These are phyloP conservation scores for Potorous gilbertii DNA, from an alignment of 2,797 vertebrate genomes.

Conservation along the genomic window DNA sequence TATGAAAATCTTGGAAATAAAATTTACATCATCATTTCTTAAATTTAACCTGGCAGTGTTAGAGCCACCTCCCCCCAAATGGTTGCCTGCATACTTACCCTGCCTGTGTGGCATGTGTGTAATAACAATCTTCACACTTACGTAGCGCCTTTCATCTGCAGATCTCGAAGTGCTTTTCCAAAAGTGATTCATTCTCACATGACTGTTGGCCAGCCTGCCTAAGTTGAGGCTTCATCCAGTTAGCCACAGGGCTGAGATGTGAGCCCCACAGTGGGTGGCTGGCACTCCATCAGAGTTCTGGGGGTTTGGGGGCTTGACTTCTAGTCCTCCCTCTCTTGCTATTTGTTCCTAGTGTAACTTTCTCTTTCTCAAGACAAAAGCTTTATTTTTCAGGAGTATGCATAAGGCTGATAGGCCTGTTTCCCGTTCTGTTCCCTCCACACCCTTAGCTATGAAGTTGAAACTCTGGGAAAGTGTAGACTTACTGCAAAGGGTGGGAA, in stretches of 20 bases:
- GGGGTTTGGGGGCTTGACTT: neutral
- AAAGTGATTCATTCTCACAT: neutral
- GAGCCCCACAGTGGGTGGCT: neutral
- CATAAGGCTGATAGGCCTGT: neutral
- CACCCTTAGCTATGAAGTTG: neutral
- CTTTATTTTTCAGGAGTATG: neutral
- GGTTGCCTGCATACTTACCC: neutral
- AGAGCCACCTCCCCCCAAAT: neutral
- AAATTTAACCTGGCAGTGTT: conserved; percentile 71
- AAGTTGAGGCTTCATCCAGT: neutral
- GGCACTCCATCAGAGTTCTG: neutral
- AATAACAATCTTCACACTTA: neutral
- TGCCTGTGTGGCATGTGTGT: neutral
- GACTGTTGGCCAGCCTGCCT: neutral
- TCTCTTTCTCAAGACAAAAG: neutral
- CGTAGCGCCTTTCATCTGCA: conserved; percentile 5
- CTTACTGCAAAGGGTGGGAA: neutral
- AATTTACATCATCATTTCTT: conserved; percentile 79
- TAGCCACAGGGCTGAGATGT: neutral
- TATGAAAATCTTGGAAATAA: conserved; percentile 74
- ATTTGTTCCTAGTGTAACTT: neutral
- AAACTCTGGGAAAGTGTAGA: neutral
- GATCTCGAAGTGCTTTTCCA: neutral
- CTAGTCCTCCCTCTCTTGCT: neutral
- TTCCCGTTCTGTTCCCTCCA: neutral